Conservation (phyloP, 2,888 invertebrate genomes). For the Eustalomyia histrio region DNA sequence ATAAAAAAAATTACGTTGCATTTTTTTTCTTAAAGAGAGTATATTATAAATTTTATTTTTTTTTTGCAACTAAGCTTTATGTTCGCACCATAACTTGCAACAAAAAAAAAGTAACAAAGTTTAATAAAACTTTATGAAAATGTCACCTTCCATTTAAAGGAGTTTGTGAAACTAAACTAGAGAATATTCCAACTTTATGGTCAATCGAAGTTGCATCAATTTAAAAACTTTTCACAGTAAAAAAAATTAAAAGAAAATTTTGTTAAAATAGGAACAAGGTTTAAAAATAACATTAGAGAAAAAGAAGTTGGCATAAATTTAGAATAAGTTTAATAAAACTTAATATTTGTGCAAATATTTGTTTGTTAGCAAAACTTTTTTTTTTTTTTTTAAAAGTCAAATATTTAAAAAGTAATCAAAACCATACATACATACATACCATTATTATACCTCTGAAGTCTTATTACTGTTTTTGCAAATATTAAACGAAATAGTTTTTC, state of each 20-base stretch:
- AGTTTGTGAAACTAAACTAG: slow-evolving; percentile 37
- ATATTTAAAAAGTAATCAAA: slow-evolving; percentile 12
- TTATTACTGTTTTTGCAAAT: neutral
- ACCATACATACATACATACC: neutral
- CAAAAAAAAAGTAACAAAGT: neutral
- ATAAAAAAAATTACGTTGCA: no score
- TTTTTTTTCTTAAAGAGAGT: no score
- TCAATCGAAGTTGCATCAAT: slow-evolving; percentile 63
- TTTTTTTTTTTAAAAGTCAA: slow-evolving; percentile 15
- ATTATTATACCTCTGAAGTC: neutral
- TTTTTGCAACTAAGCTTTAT: no score
- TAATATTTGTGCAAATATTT: neutral
- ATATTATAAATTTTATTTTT: no score
- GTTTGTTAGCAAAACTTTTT: neutral
- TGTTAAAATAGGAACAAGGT: neutral
- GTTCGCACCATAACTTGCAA: no score
- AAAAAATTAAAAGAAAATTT: neutral
- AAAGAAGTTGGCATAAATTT: neutral
- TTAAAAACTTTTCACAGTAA: slow-evolving; percentile 33
- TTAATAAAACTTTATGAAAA: slow-evolving; percentile 22
- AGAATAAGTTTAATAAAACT: neutral
- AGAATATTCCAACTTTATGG: slow-evolving; percentile 49
- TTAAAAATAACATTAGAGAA: neutral
- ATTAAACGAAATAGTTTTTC: neutral
- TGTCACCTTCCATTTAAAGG: slow-evolving; percentile 39